These are phyloP conservation scores for Anthopleura sola DNA, from an alignment of 64 coral and sea anemone species.

Conservation along the genomic window DNA sequence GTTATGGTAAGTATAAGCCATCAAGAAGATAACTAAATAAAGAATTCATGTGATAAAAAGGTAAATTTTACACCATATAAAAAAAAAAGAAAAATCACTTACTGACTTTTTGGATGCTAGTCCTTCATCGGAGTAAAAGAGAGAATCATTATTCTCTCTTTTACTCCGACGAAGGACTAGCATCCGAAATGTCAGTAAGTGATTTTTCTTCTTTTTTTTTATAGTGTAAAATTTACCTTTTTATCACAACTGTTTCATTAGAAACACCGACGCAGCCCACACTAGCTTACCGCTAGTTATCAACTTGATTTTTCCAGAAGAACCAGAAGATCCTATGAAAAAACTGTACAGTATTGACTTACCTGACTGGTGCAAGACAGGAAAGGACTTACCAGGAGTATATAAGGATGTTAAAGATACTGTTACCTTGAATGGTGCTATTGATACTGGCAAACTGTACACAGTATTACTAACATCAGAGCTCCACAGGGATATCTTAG, in stretches of 20 bases:
- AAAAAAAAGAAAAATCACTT: neutral
- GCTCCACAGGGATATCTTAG: slow-evolving; percentile 79
- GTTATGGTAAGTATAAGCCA: no score
- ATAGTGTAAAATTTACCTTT: no score
- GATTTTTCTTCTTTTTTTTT: no score
- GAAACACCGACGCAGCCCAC: no score
- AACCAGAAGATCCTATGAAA: slow-evolving; percentile 59
- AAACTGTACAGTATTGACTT: slow-evolving; percentile 66
- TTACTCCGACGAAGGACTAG: no score
- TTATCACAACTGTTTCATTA: no score
- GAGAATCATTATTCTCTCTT: no score
- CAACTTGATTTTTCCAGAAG: slow-evolving; percentile 30
- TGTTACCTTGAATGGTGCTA: slow-evolving; percentile 43
- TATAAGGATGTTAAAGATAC: slow-evolving; percentile 78
- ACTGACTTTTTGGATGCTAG: no score
- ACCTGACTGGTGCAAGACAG: slow-evolving; percentile 72
- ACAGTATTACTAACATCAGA: slow-evolving; percentile 81
- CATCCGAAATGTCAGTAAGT: no score
- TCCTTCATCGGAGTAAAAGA: no score
- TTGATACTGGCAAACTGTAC: slow-evolving; percentile 74
- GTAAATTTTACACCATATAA: neutral
- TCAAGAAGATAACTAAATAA: no score
- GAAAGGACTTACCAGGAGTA: slow-evolving; percentile 68
- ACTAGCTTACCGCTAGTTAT: no score
- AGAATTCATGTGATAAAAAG: neutral